phyloP scores from a whole-genome alignment of 2,888 invertebrate genomes.

The Polietes domitor region DNA sequence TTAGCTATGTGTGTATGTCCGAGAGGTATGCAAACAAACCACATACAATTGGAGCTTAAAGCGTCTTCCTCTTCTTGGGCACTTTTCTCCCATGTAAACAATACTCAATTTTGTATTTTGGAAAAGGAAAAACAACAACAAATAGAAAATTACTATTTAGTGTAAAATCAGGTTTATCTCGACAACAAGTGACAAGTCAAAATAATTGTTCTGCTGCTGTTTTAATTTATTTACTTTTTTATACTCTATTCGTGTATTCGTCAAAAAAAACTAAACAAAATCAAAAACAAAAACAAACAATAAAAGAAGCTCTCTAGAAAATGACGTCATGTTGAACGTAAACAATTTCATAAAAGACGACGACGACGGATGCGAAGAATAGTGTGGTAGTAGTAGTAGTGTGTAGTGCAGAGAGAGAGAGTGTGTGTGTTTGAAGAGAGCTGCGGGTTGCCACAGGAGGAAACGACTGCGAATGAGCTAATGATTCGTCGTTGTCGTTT shows the following conservation, averaged over 20 bases:
- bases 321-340: constrained; percentile 62
- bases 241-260: constrained; percentile 30
- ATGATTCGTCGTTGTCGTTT: not conserved
- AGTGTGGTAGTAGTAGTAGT: not conserved
- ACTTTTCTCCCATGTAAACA: not conserved
- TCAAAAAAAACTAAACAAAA: not conserved
- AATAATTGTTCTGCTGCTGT: constrained; percentile 43
- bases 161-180: constrained; percentile 60
- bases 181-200: constrained; percentile 31
- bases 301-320: constrained; percentile 28
- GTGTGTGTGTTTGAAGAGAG: no score
- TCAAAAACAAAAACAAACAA: not conserved
- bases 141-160: no score
- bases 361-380: not conserved
- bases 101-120: not conserved
- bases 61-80: not conserved
- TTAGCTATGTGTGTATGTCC: not conserved
- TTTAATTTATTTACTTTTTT: constrained; percentile 33
- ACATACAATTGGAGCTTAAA: not conserved
- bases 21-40: not conserved
- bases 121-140: not conserved
- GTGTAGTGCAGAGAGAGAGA: not conserved
- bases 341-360: constrained; percentile 38
- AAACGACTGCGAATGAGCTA: not conserved
- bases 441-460: no score